Base-by-base conservation (phyloP, 2,888 invertebrate species). In the Leptodirus hochenwartii region DNA sequence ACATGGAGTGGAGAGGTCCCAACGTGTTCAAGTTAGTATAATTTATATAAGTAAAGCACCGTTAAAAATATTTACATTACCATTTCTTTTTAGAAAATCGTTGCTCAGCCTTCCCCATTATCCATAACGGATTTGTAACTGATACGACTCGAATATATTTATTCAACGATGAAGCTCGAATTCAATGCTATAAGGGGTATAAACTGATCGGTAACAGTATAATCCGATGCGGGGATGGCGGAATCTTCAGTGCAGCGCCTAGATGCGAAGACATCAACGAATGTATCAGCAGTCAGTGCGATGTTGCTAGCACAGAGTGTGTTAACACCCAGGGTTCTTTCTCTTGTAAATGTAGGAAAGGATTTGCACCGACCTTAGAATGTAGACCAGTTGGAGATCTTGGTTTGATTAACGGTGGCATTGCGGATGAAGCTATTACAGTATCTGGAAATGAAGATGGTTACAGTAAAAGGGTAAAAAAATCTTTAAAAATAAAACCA, bases 1-100 rank as follows among this genome's bases (percentile, higher is more conserved):
- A 87, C 88, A 6, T 91, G 90, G 90, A 88, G 88, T 34, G 85
- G 84, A 34, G 74, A 80, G 41, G 84, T 88, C 4, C 90, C 90
- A 2, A 71, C 74, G 4, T 90, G 90, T 53, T 69, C 81, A 17
- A 69, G 85, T 59, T 63, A 60, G 63, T 10, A 22, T 24, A 3
- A 20, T 20, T n/a, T 8, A n/a, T 36, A 13, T 16, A 6, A 16
- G 22, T 15, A 10, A 22, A 20, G 20, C 20, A n/a, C n/a, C 20
- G 20, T 20, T n/a, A n/a, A 8, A 10, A 6, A 9, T 9, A 24
- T 9, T 9, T 10, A 24, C 11, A 24, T 4, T 9, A n/a, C 4
- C n/a, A 8, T 20, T 34, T 6, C 13, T 30, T 43, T 42, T 27
- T 39, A 66, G 59, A 72, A 44, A 76, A 73, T 14, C 54, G 66